phyloP scores from a whole-genome alignment of 1,140 invertebrate species.

The Xylocopa sonorina region DNA sequence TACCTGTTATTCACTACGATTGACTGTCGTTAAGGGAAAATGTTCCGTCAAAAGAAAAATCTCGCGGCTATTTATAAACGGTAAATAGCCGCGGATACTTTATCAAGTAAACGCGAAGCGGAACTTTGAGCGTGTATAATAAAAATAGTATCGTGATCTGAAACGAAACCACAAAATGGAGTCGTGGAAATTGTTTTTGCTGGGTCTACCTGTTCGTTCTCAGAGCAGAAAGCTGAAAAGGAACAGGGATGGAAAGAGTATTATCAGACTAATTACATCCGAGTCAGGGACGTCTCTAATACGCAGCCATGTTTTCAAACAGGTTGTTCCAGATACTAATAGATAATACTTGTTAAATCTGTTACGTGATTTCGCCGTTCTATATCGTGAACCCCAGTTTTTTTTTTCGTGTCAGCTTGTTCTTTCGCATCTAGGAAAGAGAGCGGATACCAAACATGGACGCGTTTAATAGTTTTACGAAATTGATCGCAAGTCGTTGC shows the following conservation, averaged over 20 bases:
- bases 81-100: not conserved
- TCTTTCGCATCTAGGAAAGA: not conserved
- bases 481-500: constrained; percentile 41
- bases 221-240: too few relatives aligned
- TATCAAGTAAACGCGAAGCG: not conserved
- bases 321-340: constrained; percentile 31
- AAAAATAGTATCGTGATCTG: not conserved
- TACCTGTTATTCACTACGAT: not conserved
- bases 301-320: constrained; percentile 36
- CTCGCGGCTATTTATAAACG: too few relatives aligned
- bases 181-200: not conserved
- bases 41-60: too few relatives aligned
- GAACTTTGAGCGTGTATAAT: not conserved
- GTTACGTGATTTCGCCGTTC: constrained; percentile 61
- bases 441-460: not conserved
- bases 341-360: constrained; percentile 64
- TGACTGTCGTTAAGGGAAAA: too few relatives aligned
- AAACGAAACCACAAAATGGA: not conserved
- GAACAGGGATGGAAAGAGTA: not conserved
- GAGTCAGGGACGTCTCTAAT: constrained; percentile 53
- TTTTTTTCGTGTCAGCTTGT: constrained; percentile 7
- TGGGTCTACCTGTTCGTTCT: not conserved
- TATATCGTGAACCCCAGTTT: constrained; percentile 31
- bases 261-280: constrained; percentile 34
- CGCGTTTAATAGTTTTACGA: constrained; percentile 29